These are phyloP conservation scores for Pseudochirops corinnae DNA, from an alignment of 2,797 vertebrate species.

Conservation along the genomic window DNA sequence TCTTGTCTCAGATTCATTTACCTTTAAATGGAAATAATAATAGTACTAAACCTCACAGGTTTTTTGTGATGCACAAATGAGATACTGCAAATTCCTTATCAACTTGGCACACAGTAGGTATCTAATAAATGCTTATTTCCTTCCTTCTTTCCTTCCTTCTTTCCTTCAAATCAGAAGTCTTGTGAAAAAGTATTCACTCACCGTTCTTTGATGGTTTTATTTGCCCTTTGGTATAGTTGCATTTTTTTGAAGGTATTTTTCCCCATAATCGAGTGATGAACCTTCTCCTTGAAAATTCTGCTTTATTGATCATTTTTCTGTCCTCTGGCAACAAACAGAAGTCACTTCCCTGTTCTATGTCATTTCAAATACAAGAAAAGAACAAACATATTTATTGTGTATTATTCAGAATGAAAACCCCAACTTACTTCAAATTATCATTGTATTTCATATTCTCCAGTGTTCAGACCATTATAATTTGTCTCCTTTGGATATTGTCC, in stretches of 20 bases:
- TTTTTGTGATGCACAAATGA: neutral
- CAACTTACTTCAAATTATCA: neutral
- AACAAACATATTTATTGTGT: neutral
- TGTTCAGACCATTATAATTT: neutral
- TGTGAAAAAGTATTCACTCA: neutral
- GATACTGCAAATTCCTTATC: neutral
- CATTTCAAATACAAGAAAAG: neutral
- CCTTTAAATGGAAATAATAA: neutral
- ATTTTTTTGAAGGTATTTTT: neutral
- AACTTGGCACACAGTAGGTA: neutral
- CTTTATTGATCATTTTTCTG: neutral
- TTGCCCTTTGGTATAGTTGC: neutral
- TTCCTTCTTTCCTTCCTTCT: neutral
- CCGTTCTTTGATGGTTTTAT: neutral
- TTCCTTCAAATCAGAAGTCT: neutral
- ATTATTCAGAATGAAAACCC: neutral
- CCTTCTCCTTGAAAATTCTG: neutral
- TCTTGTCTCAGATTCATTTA: neutral
- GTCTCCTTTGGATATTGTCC: neutral
- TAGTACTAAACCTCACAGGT: neutral
- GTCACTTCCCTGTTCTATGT: neutral
- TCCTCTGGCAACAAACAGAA: neutral
- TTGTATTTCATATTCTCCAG: neutral
- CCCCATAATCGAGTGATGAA: neutral
- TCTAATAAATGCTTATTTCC: neutral